Base-by-base conservation (phyloP, 1,140 invertebrate species). In the Lordiphosa collinella region DNA sequence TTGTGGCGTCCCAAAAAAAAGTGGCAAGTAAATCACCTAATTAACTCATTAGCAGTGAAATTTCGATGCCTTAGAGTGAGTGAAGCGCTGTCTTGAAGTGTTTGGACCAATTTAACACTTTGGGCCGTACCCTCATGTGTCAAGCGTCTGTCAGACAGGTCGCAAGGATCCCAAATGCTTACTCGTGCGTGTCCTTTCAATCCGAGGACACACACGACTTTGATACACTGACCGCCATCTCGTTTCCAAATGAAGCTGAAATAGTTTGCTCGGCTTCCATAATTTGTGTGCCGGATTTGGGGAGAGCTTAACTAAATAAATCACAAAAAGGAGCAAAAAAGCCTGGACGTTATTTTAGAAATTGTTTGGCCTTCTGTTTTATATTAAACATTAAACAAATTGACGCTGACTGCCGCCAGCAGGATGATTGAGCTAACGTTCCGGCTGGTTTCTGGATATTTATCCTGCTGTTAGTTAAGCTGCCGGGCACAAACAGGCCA, bases 401-500 rank as follows among this genome's bases (percentile, higher is more conserved):
- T 62, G 73, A 49, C 50, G 41, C 44, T 48, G 61, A 32, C 50
- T 56, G 68, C 54, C 56, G 56, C 38, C 60, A 65, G 55, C 59
- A 35, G 60, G 63, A 72, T 82, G 76, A 76, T 72, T 74, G 78
- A 71, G 67, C 52, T 47, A 40, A 43, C 38, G 25, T 35, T 13
- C 8, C n/a, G 34, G 12, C 34, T 53, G 32, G 49, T 41, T 67
- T 38, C 63, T 25, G 61, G 57, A 63, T 72, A 70, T 67, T 84
- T 84, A 84, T 76, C 78, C 76, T 58, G 76, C 78, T 82, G 68
- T 75, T 82, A 72, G 74, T 75, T 84, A 78, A 78, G 69, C 72
- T 61, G 70, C 71, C 52, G 40, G 40, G 46, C 34, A 36, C 40
- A 49, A 35, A 34, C 43, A 54, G 18, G 14, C 11, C 46, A 57